These are phyloP conservation scores for Hemiprocne comata DNA, from an alignment of 2,113 vertebrate genomes.

Conservation along the genomic window DNA sequence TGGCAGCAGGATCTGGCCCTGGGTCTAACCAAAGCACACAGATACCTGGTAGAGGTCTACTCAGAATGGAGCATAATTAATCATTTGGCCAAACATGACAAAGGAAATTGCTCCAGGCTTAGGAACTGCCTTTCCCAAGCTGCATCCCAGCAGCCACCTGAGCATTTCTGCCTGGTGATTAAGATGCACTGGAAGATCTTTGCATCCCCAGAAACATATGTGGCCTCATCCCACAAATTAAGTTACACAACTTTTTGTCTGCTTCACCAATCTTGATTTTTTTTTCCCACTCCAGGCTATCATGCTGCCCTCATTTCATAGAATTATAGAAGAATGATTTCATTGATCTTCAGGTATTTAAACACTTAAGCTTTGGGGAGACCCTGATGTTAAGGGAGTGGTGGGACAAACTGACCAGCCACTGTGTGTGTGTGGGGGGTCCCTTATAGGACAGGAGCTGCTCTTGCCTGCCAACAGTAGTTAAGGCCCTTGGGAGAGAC, in stretches of 20 bases:
- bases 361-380: background rate
- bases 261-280: background rate
- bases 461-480: background rate
- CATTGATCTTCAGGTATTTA: background rate
- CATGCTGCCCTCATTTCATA: background rate
- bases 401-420: background rate
- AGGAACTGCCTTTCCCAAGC: constrained; percentile 18
- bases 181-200: background rate
- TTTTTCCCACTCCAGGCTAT: background rate
- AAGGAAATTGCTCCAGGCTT: constrained; percentile 37
- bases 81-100: background rate
- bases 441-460: background rate
- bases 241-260: background rate
- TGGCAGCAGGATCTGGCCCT: background rate
- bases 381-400: background rate
- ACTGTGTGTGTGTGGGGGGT: background rate
- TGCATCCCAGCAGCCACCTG: background rate
- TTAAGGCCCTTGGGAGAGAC: background rate
- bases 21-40: background rate
- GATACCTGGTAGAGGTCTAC: background rate
- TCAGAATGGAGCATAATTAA: background rate
- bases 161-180: background rate
- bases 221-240: background rate
- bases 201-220: background rate
- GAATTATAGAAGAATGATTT: background rate